phyloP scores from a whole-genome alignment of 2,797 vertebrate species.

The Muscicapa comitata region DNA sequence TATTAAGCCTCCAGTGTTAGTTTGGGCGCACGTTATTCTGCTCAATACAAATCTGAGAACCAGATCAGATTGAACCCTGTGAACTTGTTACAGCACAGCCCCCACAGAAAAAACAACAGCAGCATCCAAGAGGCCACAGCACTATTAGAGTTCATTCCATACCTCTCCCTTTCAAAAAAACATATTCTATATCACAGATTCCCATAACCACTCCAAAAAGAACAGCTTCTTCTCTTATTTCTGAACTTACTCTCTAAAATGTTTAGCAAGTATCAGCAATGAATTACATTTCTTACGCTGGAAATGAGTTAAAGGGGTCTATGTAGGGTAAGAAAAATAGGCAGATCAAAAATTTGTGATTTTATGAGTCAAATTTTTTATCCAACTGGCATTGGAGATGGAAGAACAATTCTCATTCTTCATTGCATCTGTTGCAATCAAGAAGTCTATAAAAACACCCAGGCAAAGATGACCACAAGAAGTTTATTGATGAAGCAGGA shows the following conservation, averaged over 20 bases:
- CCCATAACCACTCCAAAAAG: background rate
- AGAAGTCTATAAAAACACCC: background rate
- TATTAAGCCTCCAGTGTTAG: background rate
- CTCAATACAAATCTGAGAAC: background rate
- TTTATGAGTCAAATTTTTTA: background rate
- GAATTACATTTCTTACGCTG: background rate
- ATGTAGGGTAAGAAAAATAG: background rate
- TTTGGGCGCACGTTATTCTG: background rate
- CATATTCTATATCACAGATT: background rate
- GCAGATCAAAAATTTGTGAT: background rate
- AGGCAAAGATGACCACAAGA: background rate
- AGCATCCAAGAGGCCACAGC: background rate
- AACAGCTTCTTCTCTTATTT: background rate
- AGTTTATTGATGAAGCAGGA: background rate
- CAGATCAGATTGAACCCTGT: background rate
- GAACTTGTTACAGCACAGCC: background rate
- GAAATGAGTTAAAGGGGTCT: background rate
- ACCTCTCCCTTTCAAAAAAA: rapidly evolving
- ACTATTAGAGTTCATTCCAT: background rate
- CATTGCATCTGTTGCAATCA: background rate
- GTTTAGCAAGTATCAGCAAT: background rate
- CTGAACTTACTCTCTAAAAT: background rate
- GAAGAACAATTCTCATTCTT: background rate
- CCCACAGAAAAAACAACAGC: background rate
- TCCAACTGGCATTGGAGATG: background rate